Evolutionary conservation across 1,140 invertebrate species (phyloP).

Genomic region (Paracyclopina nana): DNA sequence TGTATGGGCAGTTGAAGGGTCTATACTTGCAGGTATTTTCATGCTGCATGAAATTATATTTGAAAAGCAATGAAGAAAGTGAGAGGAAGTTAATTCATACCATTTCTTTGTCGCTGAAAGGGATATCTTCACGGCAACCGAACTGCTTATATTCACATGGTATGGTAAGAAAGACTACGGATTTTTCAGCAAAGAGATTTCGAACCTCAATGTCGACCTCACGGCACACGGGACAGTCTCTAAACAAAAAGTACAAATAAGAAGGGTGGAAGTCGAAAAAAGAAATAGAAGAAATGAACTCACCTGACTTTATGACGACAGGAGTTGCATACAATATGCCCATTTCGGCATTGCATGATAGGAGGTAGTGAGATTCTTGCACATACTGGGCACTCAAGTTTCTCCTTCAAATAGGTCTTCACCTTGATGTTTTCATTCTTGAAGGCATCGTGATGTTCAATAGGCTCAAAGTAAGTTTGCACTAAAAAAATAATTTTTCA

Average conservation of each 20-base stretch:
- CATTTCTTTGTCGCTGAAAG: not conserved
- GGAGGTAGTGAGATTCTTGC: slow-evolving; percentile 1
- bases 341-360: slow-evolving; percentile 8
- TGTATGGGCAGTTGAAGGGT: slow-evolving; percentile 13
- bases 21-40: slow-evolving; percentile 1
- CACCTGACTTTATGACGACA: slow-evolving; percentile 4
- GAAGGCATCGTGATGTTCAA: too few relatives aligned
- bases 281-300: too few relatives aligned
- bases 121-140: not conserved
- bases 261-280: too few relatives aligned
- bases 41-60: slow-evolving; percentile 4
- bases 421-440: too few relatives aligned
- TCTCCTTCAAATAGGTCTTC: not conserved
- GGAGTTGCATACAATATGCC: slow-evolving; percentile 1
- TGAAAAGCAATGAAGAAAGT: not conserved
- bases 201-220: slow-evolving; percentile 2
- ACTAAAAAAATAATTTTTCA: too few relatives aligned
- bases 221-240: not conserved
- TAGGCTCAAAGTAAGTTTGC: too few relatives aligned
- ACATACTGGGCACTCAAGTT: slow-evolving; percentile 4
- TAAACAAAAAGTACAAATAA: too few relatives aligned
- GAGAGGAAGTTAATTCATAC: not conserved
- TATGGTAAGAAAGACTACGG: not conserved
- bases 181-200: slow-evolving; percentile 8
- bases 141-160: slow-evolving; percentile 1